Evolutionary conservation across 2,797 vertebrate genomes (phyloP), one percentile per base, ranked within the genome.

Genomic region (Coilia nasus): DNA sequence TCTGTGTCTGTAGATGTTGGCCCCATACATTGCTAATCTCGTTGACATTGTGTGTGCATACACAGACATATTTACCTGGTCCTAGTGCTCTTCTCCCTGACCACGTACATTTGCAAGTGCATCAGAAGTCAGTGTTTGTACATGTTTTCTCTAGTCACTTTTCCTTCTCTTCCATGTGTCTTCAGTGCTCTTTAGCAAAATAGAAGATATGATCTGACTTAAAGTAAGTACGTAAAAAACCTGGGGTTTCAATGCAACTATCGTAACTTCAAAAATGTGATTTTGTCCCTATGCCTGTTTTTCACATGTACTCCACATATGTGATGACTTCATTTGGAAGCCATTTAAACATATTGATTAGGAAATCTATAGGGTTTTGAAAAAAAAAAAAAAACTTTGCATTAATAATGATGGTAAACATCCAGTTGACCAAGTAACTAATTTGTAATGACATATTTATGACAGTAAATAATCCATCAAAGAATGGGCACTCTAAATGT

Each of bases 1-100:
- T 82, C 84, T 57, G 59, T 21, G 62, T 86, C 59, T 85, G 67
- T 71, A 84, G 12, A 71, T 35, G 28, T 31, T 35, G 15, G 12
- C 28, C 28, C 28, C 28, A 35, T 25, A 19, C 67, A 31, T 67
- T 67, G 2, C 2, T 28, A 25, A 67, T 10, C 23, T 67, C 28
- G 25, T 67, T 64, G 31, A 75, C 28, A 31, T 71, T 35, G 31
- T 67, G 67, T 28, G 25, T 67, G 64, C 64, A 71, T 35, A 35
- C 64, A 78, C 71, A 44, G 19, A 17, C 35, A 6, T 19, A 19
- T 78, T 75, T 78, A 75, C 31, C 35, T 75, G 7, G 10, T 54
- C 50, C 50, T 54, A 4, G 46, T 14, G 2, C 7, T 54, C 50
- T 54, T 7, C 50, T 54, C 23, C 2, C 21, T 60, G 23, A 31